Conservation (phyloP, 2,113 vertebrate genomes). For the Syngnathus typhle region DNA sequence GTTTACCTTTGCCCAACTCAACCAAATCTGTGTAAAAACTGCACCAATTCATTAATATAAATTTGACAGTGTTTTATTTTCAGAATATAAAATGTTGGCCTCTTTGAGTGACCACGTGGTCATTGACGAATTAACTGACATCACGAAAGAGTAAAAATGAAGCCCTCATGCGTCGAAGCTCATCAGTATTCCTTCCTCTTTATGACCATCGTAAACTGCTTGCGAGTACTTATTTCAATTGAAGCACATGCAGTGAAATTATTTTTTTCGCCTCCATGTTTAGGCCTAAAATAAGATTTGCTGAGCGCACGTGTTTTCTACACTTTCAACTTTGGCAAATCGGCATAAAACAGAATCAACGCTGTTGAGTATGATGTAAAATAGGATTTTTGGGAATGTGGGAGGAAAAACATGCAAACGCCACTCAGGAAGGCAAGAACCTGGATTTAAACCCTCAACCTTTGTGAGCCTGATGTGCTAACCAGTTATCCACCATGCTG, state of each 20-base stretch:
- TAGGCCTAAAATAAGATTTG: slow-evolving; percentile 1
- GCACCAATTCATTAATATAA: background rate
- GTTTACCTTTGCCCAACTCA: too few relatives aligned
- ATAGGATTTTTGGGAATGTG: background rate
- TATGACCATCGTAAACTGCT: slow-evolving; percentile 55
- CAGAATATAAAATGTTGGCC: background rate
- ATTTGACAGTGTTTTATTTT: background rate
- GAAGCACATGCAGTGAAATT: slow-evolving; percentile 21
- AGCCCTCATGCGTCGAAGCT: slow-evolving; percentile 22
- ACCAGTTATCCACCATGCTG: too few relatives aligned
- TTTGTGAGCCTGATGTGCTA: too few relatives aligned
- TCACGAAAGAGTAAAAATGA: slow-evolving; percentile 2
- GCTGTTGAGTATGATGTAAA: background rate
- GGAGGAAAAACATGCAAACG: too few relatives aligned
- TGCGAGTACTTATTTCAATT: slow-evolving; percentile 43
- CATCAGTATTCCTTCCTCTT: slow-evolving; percentile 50
- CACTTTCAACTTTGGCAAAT: background rate
- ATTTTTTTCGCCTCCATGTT: background rate
- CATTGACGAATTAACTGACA: slow-evolving; percentile 19
- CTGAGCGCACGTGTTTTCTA: slow-evolving; percentile 1
- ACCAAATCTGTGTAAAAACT: too few relatives aligned
- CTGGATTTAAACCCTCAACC: too few relatives aligned
- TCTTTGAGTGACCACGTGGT: slow-evolving; percentile 1
- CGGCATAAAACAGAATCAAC: background rate
- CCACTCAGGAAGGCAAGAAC: too few relatives aligned